Evolutionary conservation across 2,113 vertebrate species (phyloP), one percentile per base, ranked within the genome.

Genomic region (Callospermophilus lateralis): DNA sequence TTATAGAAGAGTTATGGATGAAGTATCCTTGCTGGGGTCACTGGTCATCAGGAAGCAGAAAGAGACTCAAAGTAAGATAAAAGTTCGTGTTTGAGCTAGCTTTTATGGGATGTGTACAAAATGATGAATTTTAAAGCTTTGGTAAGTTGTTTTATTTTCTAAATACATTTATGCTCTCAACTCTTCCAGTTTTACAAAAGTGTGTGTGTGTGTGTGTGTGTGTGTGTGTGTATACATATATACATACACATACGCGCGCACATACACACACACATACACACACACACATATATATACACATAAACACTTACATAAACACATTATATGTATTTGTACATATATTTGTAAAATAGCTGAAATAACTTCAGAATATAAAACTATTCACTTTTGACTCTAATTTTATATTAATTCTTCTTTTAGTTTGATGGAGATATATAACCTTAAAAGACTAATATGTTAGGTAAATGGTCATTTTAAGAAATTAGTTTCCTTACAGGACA

Each of bases 71-170:
- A n/a, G 24, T 84, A 37, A 45, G 4, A 37, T 88, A 48, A 76
- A 79, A 32, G 2, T 72, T 84, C 15, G 48, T 90, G 6, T 42
- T 19, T 84, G 5, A 89, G 11, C 28, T 95, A 90, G 26, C n/a
- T 81, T 65, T 2, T 26, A 74, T 42, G 42, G 4, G 42, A 73
- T 53, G 85, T 85, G 4, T 63, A 39, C 90, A 58, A 68, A 39
- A 5, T 11, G 94, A 32, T 53, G 32, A 39, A 45, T 51, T 2
- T 85, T 78, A 83, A 94, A 95, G 28, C 12, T 1, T 89, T 79
- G 81, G 34, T 67, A 86, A 97, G 72, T 76, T 88, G 45, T 84
- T 89, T 76, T 63, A 77, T 84, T 96, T 92, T 80, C 28, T 34
- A 80, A 70, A 74, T 87, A 70, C 79, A 58, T 70, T 88, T 39